Conservation (phyloP, 1,140 invertebrate genomes). For the Ceratosolen fusciceps region DNA sequence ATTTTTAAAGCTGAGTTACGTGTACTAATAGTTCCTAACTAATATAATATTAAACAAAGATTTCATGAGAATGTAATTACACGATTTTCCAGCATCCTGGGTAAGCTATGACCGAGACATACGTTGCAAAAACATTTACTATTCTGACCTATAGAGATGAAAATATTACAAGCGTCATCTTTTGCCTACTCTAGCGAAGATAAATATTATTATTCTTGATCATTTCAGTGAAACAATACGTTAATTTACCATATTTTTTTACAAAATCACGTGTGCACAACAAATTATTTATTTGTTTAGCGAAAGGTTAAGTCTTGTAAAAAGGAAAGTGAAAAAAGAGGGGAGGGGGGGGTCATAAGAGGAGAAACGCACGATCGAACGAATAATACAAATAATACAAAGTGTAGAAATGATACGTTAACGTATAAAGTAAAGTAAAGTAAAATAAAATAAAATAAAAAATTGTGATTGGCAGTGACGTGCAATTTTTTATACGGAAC, state of each 20-base stretch:
- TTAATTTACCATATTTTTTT: constrained; percentile 32
- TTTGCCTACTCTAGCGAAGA: constrained; percentile 6
- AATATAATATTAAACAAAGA: constrained; percentile 25
- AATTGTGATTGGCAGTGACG: constrained; percentile 37
- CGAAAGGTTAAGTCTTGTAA: constrained; percentile 38
- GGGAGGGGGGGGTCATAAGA: too few species aligned
- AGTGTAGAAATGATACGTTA: constrained; percentile 5
- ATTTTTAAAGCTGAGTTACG: constrained; percentile 42
- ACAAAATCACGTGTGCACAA: constrained; percentile 26
- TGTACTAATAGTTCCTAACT: constrained; percentile 49
- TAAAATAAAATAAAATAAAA: constrained; percentile 29
- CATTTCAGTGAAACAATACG: constrained; percentile 9
- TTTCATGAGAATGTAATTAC: constrained; percentile 25
- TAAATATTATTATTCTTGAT: constrained; percentile 31
- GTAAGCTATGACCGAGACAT: constrained; percentile 28
- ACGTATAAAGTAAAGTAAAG: constrained; percentile 19
- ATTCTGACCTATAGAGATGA: constrained; percentile 1
- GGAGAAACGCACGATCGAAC: too few species aligned
- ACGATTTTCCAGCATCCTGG: constrained; percentile 35
- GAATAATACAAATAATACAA: too few species aligned
- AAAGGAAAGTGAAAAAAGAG: constrained; percentile 23
- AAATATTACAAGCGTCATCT: constrained; percentile 1
- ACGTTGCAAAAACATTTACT: constrained; percentile 16
- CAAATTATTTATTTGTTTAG: constrained; percentile 40
- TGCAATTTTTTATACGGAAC: constrained; percentile 48